phyloP scores from a whole-genome alignment of 2,888 invertebrate genomes.

The Ypsolopha scabrella region DNA sequence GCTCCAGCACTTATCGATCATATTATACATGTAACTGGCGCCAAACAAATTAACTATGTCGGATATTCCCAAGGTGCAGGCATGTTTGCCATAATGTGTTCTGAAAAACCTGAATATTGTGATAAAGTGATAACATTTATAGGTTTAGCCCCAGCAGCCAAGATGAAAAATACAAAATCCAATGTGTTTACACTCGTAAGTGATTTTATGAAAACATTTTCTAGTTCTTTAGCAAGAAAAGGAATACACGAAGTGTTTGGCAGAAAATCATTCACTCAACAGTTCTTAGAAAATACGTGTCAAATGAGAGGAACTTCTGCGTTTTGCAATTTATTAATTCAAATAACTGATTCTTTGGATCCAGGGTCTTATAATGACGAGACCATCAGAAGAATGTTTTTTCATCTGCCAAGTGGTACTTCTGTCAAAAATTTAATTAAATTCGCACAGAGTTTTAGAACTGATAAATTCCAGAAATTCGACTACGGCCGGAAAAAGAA shows the following conservation, averaged over 20 bases:
- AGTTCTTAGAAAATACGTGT: slow-evolving; percentile 25
- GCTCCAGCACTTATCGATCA: slow-evolving; percentile 79
- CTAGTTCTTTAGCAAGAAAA: slow-evolving; percentile 33
- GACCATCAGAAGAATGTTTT: slow-evolving; percentile 62
- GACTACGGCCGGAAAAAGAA: slow-evolving; percentile 46
- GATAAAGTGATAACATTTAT: slow-evolving; percentile 65
- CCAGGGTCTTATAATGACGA: slow-evolving; percentile 61
- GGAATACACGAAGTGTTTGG: slow-evolving; percentile 76
- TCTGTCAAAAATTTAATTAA: slow-evolving; percentile 58
- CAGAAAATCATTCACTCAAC: slow-evolving; percentile 46
- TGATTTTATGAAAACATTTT: slow-evolving; percentile 19
- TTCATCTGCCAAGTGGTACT: slow-evolving; percentile 62
- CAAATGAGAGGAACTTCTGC: neutral
- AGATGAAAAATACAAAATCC: slow-evolving; percentile 53
- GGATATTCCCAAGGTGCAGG: slow-evolving; percentile 80
- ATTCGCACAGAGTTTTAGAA: slow-evolving; percentile 61
- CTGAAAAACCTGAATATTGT: slow-evolving; percentile 66
- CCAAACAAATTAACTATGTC: slow-evolving; percentile 71
- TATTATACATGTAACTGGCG: slow-evolving; percentile 57
- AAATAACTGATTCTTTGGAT: slow-evolving; percentile 70
- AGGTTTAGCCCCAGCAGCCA: slow-evolving; percentile 73
- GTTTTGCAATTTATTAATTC: slow-evolving; percentile 18
- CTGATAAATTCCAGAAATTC: slow-evolving; percentile 40
- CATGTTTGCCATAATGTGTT: slow-evolving; percentile 69
- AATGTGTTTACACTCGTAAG: slow-evolving; percentile 26